Base-by-base conservation (phyloP, 2,797 vertebrate genomes). In the Oophaga sylvatica region DNA sequence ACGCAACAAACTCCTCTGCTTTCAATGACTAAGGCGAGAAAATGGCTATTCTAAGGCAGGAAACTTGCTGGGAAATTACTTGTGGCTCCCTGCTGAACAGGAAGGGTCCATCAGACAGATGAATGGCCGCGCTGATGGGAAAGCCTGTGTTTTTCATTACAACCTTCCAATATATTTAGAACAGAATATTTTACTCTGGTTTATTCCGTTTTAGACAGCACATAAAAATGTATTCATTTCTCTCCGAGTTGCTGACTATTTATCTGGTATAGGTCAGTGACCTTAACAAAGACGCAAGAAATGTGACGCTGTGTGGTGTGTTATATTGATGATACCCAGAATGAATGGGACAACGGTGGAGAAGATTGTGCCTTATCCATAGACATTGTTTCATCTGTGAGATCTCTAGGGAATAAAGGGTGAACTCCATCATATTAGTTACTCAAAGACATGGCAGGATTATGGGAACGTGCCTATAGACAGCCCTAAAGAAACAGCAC, bases 1-100 rank as follows among this genome's bases (percentile, higher is more conserved):
- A 11, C 35, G 22, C 20, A 22, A 22, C 41, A 45, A 78, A 60
- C 57, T 35, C 48, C 59, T 12, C 2, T 63, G 15, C 19, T 22
- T 77, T 53, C 22, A 31, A n/a, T 75, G 19, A 53, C 13, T 67
- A 5, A 6, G 45, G 29, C 41, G 41, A 12, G 56, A 60, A 45
- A 41, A 73, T 11, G 17, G 48, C 65, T 59, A 45, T 80, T 88
- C 60, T 56, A 80, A 35, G 26, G 12, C 15, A 45, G 70, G 87
- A 76, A 84, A 77, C 83, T n/a, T 85, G 68, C 83, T 67, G 68
- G 83, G 83, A 88, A 88, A 77, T 76, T 35, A 85, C 87, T 88
- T 75, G 41, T 75, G 26, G 57, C 87, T 75, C 7, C 41, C 73
- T 85, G 79, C 59, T 31, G 59, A 77, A 88, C 78, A 88, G 87